Evolutionary conservation across 2,113 vertebrate genomes (phyloP), one percentile per base, ranked within the genome.

Genomic region (Ranitomeya imitator): DNA sequence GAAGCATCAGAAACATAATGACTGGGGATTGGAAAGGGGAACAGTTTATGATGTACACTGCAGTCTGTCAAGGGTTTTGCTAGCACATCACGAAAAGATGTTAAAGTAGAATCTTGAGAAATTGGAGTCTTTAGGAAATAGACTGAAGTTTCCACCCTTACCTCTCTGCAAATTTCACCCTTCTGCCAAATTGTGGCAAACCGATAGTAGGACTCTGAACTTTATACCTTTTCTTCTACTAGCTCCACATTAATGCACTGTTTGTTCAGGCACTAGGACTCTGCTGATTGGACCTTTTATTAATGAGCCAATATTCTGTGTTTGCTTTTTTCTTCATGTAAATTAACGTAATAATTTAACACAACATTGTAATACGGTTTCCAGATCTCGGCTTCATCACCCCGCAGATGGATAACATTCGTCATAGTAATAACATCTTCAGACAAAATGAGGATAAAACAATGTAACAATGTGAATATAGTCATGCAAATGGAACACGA

Each of bases 261-360:
- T 37, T 31, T 45, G 11, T 60, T 26, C 73, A n/a, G 18, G 26
- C 73, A 15, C 16, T n/a, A 73, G 15, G 15, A 45, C 31, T 13
- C 13, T 55, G 52, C 65, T 65, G 23, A 54, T 79, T 86, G 74
- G 67, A 59, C 74, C 45, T 86, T 86, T 51, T 63, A 86, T 79
- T 79, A 78, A 78, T 86, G 78, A 78, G 31, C 59, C n/a, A 19
- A 15, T 63, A 7, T 86, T 86, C 19, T 52, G 18, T 77, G 19
- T 86, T 86, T 86, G 59, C 26, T 63, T 73, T 84, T 12, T 86
- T 86, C 59, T 5, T 79, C 13, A 19, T 61, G 51, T 86, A 79
- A 86, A 79, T 86, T 52, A 65, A 51, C 85, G 61, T 86, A 86
- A 67, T 79, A 54, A 61, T 63, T 54, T 19, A 21, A 9, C 74